Percentiles rank a stretch among this genome's conserved stretches.
Conservation (phyloP, 2,888 invertebrate genomes). For the Drosophila lutescens region DNA sequence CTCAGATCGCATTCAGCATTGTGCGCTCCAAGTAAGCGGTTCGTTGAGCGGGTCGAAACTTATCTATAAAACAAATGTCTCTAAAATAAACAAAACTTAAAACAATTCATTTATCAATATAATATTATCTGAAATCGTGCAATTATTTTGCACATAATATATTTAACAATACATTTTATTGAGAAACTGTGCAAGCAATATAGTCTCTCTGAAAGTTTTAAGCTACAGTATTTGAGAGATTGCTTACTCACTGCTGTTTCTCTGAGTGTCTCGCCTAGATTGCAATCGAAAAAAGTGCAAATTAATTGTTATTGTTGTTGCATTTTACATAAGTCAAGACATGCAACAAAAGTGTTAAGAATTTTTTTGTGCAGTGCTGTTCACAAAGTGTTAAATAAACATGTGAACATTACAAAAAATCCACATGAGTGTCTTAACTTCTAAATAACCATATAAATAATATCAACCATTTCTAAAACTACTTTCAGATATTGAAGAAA, state of each 20-base stretch:
- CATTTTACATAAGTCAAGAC: conserved; percentile 61
- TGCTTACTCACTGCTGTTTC: conserved; percentile 32
- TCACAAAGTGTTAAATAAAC: background rate
- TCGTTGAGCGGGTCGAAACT: conserved; percentile 41
- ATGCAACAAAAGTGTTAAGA: conserved; percentile 5
- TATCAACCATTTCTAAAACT: background rate
- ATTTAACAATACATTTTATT: background rate
- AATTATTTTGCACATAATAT: background rate
- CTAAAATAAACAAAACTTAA: background rate
- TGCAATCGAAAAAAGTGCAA: conserved; percentile 57
- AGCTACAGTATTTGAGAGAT: conserved; percentile 5
- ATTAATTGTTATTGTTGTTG: conserved; percentile 34
- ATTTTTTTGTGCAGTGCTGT: background rate
- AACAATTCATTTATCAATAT: background rate
- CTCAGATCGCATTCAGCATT: conserved; percentile 61
- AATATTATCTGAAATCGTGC: background rate
- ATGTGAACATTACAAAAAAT: background rate
- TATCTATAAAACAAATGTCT: background rate
- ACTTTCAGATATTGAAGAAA: conserved; percentile 17
- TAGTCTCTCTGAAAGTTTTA: conserved; percentile 2
- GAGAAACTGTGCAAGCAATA: background rate
- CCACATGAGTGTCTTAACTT: background rate
- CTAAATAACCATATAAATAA: background rate
- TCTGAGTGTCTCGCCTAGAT: conserved; percentile 8
- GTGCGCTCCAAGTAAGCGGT: conserved; percentile 65